Evolutionary conservation across 1,140 invertebrate genomes (phyloP).

Genomic region (Drosophila arawakana): DNA sequence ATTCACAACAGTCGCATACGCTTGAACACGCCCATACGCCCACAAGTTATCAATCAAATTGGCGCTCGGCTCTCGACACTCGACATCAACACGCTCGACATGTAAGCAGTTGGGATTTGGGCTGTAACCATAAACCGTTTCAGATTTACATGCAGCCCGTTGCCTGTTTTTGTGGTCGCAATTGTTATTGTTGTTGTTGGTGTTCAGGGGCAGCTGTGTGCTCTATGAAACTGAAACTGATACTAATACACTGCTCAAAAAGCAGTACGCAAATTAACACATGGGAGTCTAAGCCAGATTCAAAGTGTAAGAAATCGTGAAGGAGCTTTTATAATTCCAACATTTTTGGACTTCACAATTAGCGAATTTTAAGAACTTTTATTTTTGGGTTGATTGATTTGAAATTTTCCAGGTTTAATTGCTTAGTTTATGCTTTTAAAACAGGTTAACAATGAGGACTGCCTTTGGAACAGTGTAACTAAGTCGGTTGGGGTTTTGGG

Average conservation of each 20-base stretch:
- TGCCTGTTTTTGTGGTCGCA: constrained; percentile 53
- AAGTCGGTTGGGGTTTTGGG: not conserved
- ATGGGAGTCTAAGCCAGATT: too few species aligned
- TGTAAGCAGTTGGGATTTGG: constrained; percentile 70
- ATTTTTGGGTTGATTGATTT: too few species aligned
- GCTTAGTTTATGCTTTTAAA: too few species aligned
- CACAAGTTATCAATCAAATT: constrained; percentile 79
- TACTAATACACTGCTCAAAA: too few species aligned
- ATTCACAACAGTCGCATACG: not conserved
- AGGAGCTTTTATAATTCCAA: too few species aligned
- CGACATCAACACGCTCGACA: constrained; percentile 40
- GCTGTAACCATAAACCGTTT: constrained; percentile 74
- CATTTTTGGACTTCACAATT: too few species aligned
- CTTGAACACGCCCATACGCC: constrained; percentile 14
- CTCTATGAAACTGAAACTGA: constrained; percentile 17
- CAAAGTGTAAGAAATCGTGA: too few species aligned
- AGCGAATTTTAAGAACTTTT: too few species aligned
- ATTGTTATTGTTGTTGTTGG: constrained; percentile 39
- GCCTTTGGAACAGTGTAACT: constrained; percentile 10
- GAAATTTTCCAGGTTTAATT: too few species aligned
- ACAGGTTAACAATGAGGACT: too few species aligned
- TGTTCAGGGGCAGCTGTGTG: constrained; percentile 21
- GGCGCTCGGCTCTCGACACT: constrained; percentile 59
- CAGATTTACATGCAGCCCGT: constrained; percentile 70
- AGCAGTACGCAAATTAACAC: too few species aligned